Evolutionary conservation across 2,888 invertebrate genomes (phyloP).

Genomic region (Bibio marci): DNA sequence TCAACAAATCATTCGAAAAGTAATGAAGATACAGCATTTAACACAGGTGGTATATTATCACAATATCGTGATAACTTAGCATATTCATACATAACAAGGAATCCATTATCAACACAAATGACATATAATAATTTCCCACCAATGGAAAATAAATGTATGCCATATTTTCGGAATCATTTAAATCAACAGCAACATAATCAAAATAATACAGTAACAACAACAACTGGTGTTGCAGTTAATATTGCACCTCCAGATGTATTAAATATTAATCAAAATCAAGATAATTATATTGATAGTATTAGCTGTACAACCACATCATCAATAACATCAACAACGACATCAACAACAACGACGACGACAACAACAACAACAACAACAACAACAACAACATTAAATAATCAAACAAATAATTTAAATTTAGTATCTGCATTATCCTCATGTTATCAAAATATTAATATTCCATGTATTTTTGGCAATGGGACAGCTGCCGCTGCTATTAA

Average conservation of each 20-base stretch:
- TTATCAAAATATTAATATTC: no score
- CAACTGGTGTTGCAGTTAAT: constrained; percentile 16
- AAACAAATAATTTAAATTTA: no score
- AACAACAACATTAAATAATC: no score
- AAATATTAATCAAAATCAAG: constrained; percentile 9
- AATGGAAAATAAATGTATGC: constrained; percentile 6
- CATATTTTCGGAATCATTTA: constrained; percentile 4
- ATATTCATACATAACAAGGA: constrained; percentile 8
- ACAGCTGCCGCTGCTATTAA: background rate
- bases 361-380: no score
- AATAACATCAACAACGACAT: constrained; percentile 16
- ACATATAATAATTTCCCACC: constrained; percentile 14
- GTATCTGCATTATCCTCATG: no score
- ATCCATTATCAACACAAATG: constrained; percentile 15
- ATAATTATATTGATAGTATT: no score
- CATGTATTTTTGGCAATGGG: no score
- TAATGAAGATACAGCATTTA: constrained; percentile 36
- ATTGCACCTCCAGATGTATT: constrained; percentile 4
- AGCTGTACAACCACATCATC: constrained; percentile 7
- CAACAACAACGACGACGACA: constrained; percentile 15
- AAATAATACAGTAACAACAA: constrained; percentile 4
- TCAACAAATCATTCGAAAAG: constrained; percentile 54
- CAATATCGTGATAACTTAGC: constrained; percentile 34
- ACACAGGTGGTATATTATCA: background rate
- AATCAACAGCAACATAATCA: constrained; percentile 4